A percentile compares a stretch with the other conserved stretches of the same genome.
phyloP scores from a whole-genome alignment of 1,140 invertebrate genomes.

The Galleria mellonella region DNA sequence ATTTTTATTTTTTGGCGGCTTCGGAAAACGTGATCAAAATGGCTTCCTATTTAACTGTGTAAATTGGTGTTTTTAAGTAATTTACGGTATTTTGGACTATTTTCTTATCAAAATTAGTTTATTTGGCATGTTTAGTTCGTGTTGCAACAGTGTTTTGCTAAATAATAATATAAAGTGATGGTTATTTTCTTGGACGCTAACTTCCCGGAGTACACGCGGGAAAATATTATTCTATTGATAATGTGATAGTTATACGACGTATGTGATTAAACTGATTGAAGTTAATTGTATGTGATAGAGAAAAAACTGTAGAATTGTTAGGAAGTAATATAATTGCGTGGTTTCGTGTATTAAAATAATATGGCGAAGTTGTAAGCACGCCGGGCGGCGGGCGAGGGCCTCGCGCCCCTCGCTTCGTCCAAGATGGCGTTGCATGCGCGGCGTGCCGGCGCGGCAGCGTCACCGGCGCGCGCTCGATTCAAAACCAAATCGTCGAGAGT shows the following conservation, averaged over 20 bases:
- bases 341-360: constrained; percentile 21
- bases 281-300: background rate
- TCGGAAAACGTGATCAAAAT: constrained; percentile 69
- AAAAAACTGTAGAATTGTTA: background rate
- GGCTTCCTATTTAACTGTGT: constrained; percentile 56
- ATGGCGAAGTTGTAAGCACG: constrained; percentile 55
- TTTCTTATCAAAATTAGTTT: constrained; percentile 1
- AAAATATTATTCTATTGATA: constrained; percentile 27
- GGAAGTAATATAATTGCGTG: constrained; percentile 15
- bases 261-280: background rate
- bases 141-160: constrained; percentile 10
- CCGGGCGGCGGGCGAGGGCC: constrained; percentile 36
- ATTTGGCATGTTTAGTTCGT: background rate
- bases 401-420: constrained; percentile 22
- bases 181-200: constrained; percentile 36
- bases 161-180: constrained; percentile 25
- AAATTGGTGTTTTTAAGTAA: constrained; percentile 16
- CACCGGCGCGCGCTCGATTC: constrained; percentile 62
- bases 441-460: constrained; percentile 67
- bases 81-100: constrained; percentile 19
- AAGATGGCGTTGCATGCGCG: constrained; percentile 66
- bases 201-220: constrained; percentile 53
- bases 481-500: constrained; percentile 45
- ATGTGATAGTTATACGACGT: too few relatives aligned
- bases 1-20: constrained; percentile 55